Evolutionary conservation across 2,888 invertebrate species (phyloP), one percentile per base, ranked within the genome.

Genomic region (Electrophaes corylata): DNA sequence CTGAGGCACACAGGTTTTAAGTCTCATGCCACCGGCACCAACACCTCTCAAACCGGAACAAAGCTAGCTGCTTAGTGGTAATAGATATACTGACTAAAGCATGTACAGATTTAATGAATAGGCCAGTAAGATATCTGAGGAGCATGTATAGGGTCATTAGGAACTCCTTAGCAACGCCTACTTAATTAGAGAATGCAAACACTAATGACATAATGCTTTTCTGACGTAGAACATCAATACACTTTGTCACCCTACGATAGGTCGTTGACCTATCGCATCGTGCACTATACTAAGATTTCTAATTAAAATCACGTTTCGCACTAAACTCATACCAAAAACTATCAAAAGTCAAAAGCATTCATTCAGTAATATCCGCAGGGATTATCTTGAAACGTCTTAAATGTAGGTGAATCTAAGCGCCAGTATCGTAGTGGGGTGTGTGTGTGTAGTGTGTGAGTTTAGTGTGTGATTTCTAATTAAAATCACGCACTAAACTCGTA

Each of bases 141-240:
- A 14, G 16, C 16, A 16, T 35, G 35, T 35, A 35, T 16, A 37
- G 37, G 16, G 37, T 37, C 2, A 14, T 37, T 37, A 16, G 8
- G 4, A 8, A 37, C 5, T 8, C 37, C 26, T 3, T 29, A 29
- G 10, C 26, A 10, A 29, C 26, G 16, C 14, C n/a, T 16, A 35
- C 14, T 14, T 16, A 37, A 37, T 37, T 37, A 37, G 37, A 8
- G 37, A 16, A 37, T 35, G 16, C 37, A 37, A 37, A 37, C 23
- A 6, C 37, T 16, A 37, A 37, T 16, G 16, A 37, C 37, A 10
- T 37, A 37, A 16, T 16, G 8, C 37, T 37, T 16, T 3, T 16
- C 16, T 37, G 37, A 16, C 37, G 37, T 37, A 37, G 37, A 37
- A 10, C 37, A 37, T 37, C 37, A 37, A 16, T 16, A 37, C 37